A percentile compares a stretch with the other conserved stretches of the same genome.
Evolutionary conservation across 1,140 invertebrate genomes (phyloP).

Genomic region (Heliconius nattereri): DNA sequence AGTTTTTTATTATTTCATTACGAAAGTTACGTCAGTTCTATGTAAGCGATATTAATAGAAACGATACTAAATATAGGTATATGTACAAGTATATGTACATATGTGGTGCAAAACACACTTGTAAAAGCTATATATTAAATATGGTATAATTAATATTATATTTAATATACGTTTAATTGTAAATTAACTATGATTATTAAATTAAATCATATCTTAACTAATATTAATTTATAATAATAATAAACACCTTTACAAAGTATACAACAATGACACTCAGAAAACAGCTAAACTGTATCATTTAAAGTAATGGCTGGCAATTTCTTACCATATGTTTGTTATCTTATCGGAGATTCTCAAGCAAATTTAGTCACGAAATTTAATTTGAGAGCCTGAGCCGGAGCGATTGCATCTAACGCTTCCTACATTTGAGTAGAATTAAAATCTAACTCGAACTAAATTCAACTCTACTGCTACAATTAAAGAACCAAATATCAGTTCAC

Average conservation of each 20-base stretch:
- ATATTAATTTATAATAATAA: not conserved
- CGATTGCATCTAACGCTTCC: constrained; percentile 35
- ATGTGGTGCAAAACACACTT: no score
- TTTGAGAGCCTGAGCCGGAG: constrained; percentile 23
- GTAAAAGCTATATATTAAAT: no score
- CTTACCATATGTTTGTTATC: constrained; percentile 26
- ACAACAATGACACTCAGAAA: not conserved
- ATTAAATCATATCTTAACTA: not conserved
- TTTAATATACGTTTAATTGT: no score
- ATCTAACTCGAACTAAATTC: constrained; percentile 11
- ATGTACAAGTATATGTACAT: no score
- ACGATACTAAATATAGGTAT: not conserved
- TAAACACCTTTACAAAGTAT: not conserved
- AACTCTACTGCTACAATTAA: constrained; percentile 21
- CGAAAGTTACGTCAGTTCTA: not conserved
- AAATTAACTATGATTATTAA: no score
- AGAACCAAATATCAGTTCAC: constrained; percentile 14
- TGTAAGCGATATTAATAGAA: constrained; percentile 9
- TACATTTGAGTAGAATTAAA: constrained; percentile 18
- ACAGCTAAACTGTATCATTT: not conserved
- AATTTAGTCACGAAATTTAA: constrained; percentile 40
- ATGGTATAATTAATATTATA: no score
- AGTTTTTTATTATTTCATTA: not conserved
- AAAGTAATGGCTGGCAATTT: constrained; percentile 2
- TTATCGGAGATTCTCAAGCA: constrained; percentile 24